Conservation (phyloP, 2,113 vertebrate genomes). For the Talpa occidentalis region DNA sequence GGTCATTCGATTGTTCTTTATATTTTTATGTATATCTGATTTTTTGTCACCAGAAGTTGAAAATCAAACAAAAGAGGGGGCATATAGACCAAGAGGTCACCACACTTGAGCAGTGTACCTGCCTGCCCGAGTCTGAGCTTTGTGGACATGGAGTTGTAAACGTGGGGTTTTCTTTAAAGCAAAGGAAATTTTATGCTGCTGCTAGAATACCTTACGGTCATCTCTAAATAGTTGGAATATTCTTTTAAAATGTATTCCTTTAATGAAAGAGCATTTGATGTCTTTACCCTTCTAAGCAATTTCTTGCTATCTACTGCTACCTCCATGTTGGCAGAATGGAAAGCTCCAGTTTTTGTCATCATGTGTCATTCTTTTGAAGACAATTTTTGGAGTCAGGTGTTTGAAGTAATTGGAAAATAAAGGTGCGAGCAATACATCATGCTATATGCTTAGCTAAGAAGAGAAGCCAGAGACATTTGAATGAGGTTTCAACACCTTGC, state of each 20-base stretch:
- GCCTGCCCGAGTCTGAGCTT: not conserved
- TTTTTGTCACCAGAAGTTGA: not conserved
- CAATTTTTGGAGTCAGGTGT: not conserved
- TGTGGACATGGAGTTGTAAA: not conserved
- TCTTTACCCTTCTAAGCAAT: not conserved
- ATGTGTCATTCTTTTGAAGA: not conserved
- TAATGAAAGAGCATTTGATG: not conserved
- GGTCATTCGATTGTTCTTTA: not conserved
- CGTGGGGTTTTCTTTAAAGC: not conserved
- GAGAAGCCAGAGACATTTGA: not conserved
- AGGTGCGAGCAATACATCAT: not conserved
- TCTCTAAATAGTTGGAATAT: not conserved
- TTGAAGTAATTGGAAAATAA: not conserved
- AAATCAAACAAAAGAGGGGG: not conserved
- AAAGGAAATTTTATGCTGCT: not conserved
- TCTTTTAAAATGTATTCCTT: not conserved
- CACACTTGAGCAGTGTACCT: not conserved
- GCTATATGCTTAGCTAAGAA: not conserved
- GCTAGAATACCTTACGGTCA: not conserved
- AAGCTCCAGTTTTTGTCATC: not conserved
- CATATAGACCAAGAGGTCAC: not conserved
- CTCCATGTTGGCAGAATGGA: no score
- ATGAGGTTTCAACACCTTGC: not conserved
- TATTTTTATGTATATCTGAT: not conserved
- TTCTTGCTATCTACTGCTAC: not conserved